Evolutionary conservation across 2,797 vertebrate genomes (phyloP).

Genomic region (Chromis chromis): DNA sequence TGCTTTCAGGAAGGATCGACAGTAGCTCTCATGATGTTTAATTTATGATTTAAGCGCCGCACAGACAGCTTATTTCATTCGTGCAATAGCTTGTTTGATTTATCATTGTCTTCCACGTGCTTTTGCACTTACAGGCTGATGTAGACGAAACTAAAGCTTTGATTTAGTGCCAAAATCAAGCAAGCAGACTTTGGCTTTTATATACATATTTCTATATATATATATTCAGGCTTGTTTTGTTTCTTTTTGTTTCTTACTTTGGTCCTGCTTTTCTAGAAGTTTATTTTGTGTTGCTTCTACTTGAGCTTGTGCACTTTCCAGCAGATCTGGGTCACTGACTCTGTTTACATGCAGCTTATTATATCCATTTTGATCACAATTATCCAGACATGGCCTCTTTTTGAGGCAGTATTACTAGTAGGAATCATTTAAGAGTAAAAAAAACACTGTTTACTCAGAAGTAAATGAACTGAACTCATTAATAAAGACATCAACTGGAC

Average conservation of each 20-base stretch:
- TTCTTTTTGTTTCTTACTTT: constrained; percentile 55
- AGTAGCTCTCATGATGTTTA: constrained; percentile 18
- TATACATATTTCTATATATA: constrained; percentile 16
- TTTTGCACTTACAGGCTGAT: constrained; percentile 39
- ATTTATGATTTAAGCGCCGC: constrained; percentile 31
- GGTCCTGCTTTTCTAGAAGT: constrained; percentile 51
- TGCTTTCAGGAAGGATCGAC: constrained; percentile 39
- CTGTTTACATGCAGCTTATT: not conserved
- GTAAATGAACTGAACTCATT: constrained; percentile 35
- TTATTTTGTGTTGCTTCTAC: constrained; percentile 28
- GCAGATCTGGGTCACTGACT: constrained; percentile 35
- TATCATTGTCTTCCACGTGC: constrained; percentile 66
- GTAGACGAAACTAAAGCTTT: constrained; percentile 28
- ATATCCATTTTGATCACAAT: not conserved
- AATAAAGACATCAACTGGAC: not conserved
- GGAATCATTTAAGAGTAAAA: no score
- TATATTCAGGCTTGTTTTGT: constrained; percentile 11
- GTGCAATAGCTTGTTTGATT: constrained; percentile 30
- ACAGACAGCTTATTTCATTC: constrained; percentile 30
- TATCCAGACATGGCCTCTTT: no score
- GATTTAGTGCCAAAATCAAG: constrained; percentile 68
- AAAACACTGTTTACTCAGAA: not conserved
- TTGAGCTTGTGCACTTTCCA: constrained; percentile 61
- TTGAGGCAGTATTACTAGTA: no score
- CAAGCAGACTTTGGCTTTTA: constrained; percentile 56